Conservation (phyloP, 2,113 vertebrate species). For the Chloroceryle aenea region DNA sequence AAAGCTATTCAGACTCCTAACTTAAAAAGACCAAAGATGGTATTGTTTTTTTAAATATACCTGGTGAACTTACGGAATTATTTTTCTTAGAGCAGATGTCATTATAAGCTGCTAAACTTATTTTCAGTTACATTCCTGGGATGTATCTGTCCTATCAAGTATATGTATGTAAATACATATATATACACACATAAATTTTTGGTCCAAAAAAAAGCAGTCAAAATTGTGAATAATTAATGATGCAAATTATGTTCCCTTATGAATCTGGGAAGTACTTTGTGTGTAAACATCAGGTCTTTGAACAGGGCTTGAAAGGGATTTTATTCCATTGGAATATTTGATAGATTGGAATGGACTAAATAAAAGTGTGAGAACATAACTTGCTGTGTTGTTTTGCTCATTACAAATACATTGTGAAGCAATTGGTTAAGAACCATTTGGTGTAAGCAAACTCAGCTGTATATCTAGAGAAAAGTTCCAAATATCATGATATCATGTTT, state of each 20-base stretch:
- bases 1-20: conserved; percentile 47
- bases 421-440: neutral
- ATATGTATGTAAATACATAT: neutral
- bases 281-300: neutral
- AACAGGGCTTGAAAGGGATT: neutral
- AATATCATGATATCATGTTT: neutral
- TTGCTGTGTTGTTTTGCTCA: neutral
- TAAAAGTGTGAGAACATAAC: neutral
- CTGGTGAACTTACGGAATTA: neutral
- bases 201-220: accelerated
- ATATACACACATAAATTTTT: neutral
- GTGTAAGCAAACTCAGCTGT: neutral
- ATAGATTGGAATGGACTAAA: neutral
- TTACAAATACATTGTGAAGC: neutral
- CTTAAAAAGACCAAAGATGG: neutral
- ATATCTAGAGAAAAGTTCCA: neutral
- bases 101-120: neutral
- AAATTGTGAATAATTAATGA: neutral
- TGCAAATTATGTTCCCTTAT: neutral
- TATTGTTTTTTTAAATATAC: neutral
- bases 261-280: neutral
- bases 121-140: neutral
- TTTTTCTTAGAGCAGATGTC: neutral
- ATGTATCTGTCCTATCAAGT: neutral
- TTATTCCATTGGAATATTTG: neutral